phyloP scores from a whole-genome alignment of 1,140 invertebrate genomes.

The Lepidostoma basale region DNA sequence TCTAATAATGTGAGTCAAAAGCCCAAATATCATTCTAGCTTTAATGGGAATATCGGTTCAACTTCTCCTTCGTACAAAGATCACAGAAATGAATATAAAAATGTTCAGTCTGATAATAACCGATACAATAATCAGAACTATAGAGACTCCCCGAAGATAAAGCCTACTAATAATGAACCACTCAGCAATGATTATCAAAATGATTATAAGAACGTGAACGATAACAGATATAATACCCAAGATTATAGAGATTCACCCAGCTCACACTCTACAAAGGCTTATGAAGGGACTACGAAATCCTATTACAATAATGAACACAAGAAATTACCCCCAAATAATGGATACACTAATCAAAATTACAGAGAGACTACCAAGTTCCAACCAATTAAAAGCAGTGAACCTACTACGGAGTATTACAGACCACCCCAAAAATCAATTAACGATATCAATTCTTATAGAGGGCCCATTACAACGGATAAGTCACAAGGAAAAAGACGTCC shows the following conservation, averaged over 20 bases:
- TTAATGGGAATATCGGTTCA: not conserved
- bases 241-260: too few relatives aligned
- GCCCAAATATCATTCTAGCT: constrained; percentile 16
- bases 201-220: too few relatives aligned
- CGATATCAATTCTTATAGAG: too few relatives aligned
- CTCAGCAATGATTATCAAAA: not conserved
- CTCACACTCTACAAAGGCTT: too few relatives aligned
- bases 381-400: not conserved
- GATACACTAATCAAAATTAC: not conserved
- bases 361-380: not conserved
- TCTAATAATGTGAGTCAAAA: not conserved
- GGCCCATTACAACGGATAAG: constrained; percentile 46
- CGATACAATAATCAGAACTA: not conserved
- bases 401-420: constrained; percentile 8
- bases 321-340: too few relatives aligned
- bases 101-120: not conserved
- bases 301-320: too few relatives aligned
- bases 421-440: too few relatives aligned
- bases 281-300: too few relatives aligned
- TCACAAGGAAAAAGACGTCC: constrained; percentile 53
- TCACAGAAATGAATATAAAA: constrained; percentile 15
- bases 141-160: not conserved
- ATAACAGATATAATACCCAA: too few relatives aligned
- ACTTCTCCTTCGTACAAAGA: not conserved
- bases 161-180: not conserved